Evolutionary conservation across 2,888 invertebrate species (phyloP), one percentile per base, ranked within the genome.

Genomic region (Noctua comes): DNA sequence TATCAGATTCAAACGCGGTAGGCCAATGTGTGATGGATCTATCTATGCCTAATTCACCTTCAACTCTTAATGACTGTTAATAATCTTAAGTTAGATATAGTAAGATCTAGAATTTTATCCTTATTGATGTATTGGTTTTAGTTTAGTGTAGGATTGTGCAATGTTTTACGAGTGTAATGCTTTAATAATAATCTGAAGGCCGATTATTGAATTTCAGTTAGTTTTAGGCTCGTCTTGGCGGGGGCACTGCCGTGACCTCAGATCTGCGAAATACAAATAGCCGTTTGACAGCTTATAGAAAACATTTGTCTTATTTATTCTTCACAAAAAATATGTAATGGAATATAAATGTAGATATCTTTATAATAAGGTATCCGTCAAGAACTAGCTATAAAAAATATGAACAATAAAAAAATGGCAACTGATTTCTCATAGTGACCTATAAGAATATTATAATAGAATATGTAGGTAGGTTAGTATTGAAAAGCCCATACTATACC

Each of bases 21-120:
- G 18, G 77, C 27, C 54, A 11, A 21, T 51, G 16, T 76, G 40
- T 64, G 65, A 77, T n/a, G 11, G 57, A 57, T 54, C 57, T 18
- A 66, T 36, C 10, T 31, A 69, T 54, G 73, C 57, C 75, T 66
- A 48, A 66, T 57, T 54, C 4, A 18, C 6, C 51, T 64, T 27
- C 18, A 27, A n/a, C 36, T 21, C 21, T 40, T 21, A 18, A 13
- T 24, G 40, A 68, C 40, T 62, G 24, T 43, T n/a, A 27, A 18
- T 72, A 36, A 18, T 73, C n/a, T 21, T 40, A 65, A 13, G 13
- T 31, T n/a, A 18, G 24, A 13, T 11, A 27, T 24, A 24, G 2
- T 40, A 31, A n/a, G 7, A 43, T 27, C 2, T n/a, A 68, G 11
- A 43, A 74, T 59, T 13, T n/a, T 43, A 68, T 62, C n/a, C 18